Evolutionary conservation across 2,888 invertebrate genomes (phyloP), one percentile per base, ranked within the genome.

Genomic region (Hirtodrosophila trivittata): DNA sequence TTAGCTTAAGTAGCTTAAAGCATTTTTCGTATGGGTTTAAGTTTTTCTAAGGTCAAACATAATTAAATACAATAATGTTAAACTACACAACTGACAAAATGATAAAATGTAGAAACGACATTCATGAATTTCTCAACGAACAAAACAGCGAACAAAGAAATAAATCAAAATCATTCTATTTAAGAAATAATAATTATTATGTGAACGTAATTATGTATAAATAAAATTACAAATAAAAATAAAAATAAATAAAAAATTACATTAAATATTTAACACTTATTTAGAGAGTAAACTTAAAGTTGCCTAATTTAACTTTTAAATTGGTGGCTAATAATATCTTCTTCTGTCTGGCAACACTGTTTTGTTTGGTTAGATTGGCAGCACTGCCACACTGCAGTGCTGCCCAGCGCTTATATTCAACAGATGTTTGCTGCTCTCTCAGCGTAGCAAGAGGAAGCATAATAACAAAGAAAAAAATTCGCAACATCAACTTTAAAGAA

Each of bases 11-110:
- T 78, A 81, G 81, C 66, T 62, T 85, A 77, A 69, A 77, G 56
- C 73, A 80, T 82, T 75, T 71, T 21, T 82, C 85, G 75, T 80
- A 83, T 82, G 86, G 82, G 82, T 68, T 80, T 82, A 80, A 80
- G 75, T 81, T 82, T 81, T 77, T 38, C 85, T 71, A 21, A 80
- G 86, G 57, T 77, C 77, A 81, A 81, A 84, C 67, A 47, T 74
- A 84, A 74, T 76, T 72, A 67, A 69, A 85, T 80, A 68, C 77
- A 77, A 70, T 67, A 77, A 77, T 80, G 81, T 80, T 66, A 57
- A 21, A 70, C 57, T 73, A 72, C 58, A 63, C 65, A 59, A 80
- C 68, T 62, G 62, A 51, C 13, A 56, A 57, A 37, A 38, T 18
- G 33, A 45, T 18, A 8, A 28, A 18, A 46, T 55, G 49, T 43